Percentiles rank a stretch among this genome's conserved stretches.
Conservation (phyloP, 2,797 vertebrate species). For the Danio tinwini region DNA sequence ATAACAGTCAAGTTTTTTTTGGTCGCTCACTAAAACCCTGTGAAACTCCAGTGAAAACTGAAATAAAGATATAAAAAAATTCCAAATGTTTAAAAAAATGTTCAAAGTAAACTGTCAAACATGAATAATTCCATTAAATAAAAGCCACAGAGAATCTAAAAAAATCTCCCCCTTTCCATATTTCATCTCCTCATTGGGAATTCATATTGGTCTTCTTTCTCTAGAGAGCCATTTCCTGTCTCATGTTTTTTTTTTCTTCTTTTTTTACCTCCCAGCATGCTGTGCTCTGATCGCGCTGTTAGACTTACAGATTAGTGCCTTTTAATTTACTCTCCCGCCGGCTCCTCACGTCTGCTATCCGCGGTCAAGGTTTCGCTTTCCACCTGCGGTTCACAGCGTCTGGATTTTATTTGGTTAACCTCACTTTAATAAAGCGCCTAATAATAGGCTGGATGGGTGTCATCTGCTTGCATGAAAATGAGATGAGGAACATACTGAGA, state of each 20-base stretch:
- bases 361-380: conserved; percentile 6
- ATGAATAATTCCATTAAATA: too few relatives aligned
- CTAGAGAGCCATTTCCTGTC: conserved; percentile 27
- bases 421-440: conserved; percentile 32
- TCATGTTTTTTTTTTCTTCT: neutral
- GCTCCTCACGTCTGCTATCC: neutral
- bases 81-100: too few relatives aligned
- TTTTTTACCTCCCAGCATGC: conserved; percentile 25
- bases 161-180: neutral
- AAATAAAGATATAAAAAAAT: too few relatives aligned
- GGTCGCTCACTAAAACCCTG: too few relatives aligned
- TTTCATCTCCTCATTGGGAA: neutral
- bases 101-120: too few relatives aligned
- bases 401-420: conserved; percentile 40
- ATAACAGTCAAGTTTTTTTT: too few relatives aligned
- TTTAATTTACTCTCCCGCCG: conserved; percentile 10
- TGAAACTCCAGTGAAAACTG: too few relatives aligned
- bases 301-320: conserved; percentile 31
- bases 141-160: too few relatives aligned
- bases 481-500: neutral
- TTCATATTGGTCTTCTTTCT: neutral
- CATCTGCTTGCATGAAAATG: conserved; percentile 3
- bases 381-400: neutral
- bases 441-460: conserved; percentile 5
- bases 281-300: conserved; percentile 21